These are phyloP conservation scores for Microctenopoma lineatum DNA, from an alignment of 2,797 vertebrate species.

Conservation along the genomic window DNA sequence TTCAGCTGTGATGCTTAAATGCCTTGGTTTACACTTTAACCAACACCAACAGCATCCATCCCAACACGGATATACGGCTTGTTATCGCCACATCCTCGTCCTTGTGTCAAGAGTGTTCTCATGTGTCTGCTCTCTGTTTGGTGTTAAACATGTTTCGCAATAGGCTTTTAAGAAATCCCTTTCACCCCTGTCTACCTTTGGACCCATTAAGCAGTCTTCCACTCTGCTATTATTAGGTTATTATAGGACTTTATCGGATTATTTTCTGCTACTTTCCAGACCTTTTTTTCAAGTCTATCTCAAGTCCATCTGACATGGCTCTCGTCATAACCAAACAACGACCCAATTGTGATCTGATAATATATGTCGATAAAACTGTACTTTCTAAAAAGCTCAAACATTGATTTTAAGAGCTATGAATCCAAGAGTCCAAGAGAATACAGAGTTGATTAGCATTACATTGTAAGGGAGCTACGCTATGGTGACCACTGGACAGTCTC, in stretches of 20 bases:
- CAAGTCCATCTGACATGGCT: background rate
- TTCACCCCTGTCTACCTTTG: constrained; percentile 60
- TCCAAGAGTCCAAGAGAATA: too few species aligned
- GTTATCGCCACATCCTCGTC: constrained; percentile 3
- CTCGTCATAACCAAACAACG: constrained; percentile 1
- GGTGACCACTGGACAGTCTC: constrained; percentile 33
- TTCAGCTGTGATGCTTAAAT: background rate
- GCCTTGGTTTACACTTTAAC: background rate
- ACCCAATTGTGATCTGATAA: background rate
- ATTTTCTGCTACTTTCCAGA: constrained; percentile 4
- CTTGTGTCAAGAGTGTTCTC: constrained; percentile 18
- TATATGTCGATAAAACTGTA: background rate
- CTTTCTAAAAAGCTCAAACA: background rate
- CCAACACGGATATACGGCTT: background rate
- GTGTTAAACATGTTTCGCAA: constrained; percentile 40
- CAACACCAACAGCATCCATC: constrained; percentile 10
- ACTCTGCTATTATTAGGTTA: constrained; percentile 62
- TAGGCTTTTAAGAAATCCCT: constrained; percentile 60
- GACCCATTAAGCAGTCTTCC: constrained; percentile 67
- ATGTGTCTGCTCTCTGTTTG: constrained; percentile 13
- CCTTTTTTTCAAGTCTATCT: background rate
- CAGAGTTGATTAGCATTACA: too few species aligned
- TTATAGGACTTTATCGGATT: constrained; percentile 7
- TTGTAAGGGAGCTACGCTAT: background rate
- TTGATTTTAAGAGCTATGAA: too few species aligned